Evolutionary conservation across 2,113 vertebrate genomes (phyloP), one percentile per base, ranked within the genome.

Genomic region (Etheostoma cragini): DNA sequence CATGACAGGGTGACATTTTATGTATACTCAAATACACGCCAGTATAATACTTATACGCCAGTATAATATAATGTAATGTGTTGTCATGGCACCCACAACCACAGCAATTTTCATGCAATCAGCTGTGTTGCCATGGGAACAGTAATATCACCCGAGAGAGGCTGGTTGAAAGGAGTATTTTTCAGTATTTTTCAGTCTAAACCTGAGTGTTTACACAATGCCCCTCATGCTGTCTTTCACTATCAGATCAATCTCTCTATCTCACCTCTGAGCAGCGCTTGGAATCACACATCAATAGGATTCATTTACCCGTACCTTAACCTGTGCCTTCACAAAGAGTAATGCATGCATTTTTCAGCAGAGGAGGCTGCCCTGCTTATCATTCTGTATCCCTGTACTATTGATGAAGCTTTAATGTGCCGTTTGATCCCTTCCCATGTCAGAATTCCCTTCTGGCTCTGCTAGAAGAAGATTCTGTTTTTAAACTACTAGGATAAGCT

Each of bases 61-160:
- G 33, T 26, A 58, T 86, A 84, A 88, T 86, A 49, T 80, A 65
- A 91, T 89, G 87, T 87, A 91, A 93, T 63, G 87, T 85, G 94
- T 95, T 95, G 88, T 94, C 89, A 95, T 95, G 93, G 92, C 83
- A 66, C 86, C 92, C 90, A 94, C 93, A 93, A 95, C 93, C 91
- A 91, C 86, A 94, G 93, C 81, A 90, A 93, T 92, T 91, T 94
- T 89, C 89, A 88, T 91, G 92, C 94, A 93, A 94, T 94, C 93
- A 92, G 90, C 89, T 91, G 89, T 7, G 94, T 95, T 96, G 88
- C 94, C 87, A 95, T 95, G 91, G 93, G 91, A 95, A 95, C 94
- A 90, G 89, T 94, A 90, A 91, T 94, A 93, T 94, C 89, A 87
- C 89, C 76, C 77, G 30, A 69, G 78, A 92, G 81, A 85, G 87